Evolutionary conservation across 2,888 invertebrate species (phyloP), one percentile per base, ranked within the genome.

Genomic region (Cerastoderma edule): DNA sequence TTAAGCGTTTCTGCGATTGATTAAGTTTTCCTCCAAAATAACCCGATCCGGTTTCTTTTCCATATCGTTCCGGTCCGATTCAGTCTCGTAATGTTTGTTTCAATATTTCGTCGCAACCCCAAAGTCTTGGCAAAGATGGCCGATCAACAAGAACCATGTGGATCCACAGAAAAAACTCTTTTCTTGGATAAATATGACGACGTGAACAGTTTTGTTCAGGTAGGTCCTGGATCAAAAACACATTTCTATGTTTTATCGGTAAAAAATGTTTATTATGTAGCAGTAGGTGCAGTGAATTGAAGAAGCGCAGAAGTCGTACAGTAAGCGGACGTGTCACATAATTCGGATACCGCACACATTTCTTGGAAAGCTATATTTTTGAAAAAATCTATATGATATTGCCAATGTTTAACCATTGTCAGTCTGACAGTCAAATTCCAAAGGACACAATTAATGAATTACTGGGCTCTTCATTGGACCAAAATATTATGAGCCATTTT

Each of bases 151-250:
- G 13, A 60, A 13, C 39, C 60, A 60, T 60, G 60, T 27, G 60
- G 60, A 24, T 60, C 60, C 3, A 63, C 46, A 30, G 68, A 71
- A 63, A 74, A 74, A 28, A 8, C 39, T 19, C 56, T 53, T 46
- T 80, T 80, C 65, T 71, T 80, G 39, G 66, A 70, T 5, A 50
- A 66, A 33, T 77, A 66, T 46, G 76, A 65, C 24, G 74, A 80
- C 72, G 80, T 80, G 66, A 80, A 71, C n/a, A 71, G 71, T 30
- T 80, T 80, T 74, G 69, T 76, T 44, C 80, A 76, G 76, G 80
- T 80, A 68, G n/a, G 27, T 28, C 13, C 48, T 19, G 22, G 22
- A 48, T 48, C 22, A 5, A 48, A 48, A 48, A n/a, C n/a, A n/a
- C n/a, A n/a, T n/a, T n/a, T n/a, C n/a, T n/a, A n/a, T n/a, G n/a